phyloP scores from a whole-genome alignment of 1,140 invertebrate species.

The Solen grandis region DNA sequence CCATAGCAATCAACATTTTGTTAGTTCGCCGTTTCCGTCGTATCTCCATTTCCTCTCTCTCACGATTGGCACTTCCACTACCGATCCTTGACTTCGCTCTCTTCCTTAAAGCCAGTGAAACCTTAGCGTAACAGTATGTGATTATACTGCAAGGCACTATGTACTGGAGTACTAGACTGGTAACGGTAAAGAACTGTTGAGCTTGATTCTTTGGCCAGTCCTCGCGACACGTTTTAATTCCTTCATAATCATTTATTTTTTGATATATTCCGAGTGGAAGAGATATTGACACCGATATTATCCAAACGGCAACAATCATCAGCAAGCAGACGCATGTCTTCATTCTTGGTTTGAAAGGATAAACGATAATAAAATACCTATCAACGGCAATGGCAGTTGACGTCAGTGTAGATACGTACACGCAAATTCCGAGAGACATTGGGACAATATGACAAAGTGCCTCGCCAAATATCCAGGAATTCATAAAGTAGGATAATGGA shows the following conservation, averaged over 20 bases:
- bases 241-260: slow-evolving; percentile 66
- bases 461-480: slow-evolving; percentile 93
- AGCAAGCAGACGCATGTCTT: slow-evolving; percentile 86
- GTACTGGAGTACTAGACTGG: slow-evolving; percentile 96
- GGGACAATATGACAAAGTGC: slow-evolving; percentile 95
- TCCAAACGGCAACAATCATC: slow-evolving; percentile 95
- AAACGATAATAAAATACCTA: slow-evolving; percentile 97
- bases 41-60: slow-evolving; percentile 81
- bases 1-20: slow-evolving; percentile 98
- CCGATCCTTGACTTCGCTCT: slow-evolving; percentile 79
- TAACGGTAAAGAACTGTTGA: slow-evolving; percentile 88
- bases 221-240: slow-evolving; percentile 88
- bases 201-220: slow-evolving; percentile 90
- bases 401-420: slow-evolving; percentile 98
- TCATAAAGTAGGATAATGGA: slow-evolving; percentile 91
- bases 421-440: slow-evolving; percentile 88
- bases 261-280: slow-evolving; percentile 94
- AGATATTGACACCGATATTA: slow-evolving; percentile 91
- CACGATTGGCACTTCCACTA: slow-evolving; percentile 89
- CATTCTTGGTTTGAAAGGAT: slow-evolving; percentile 96
- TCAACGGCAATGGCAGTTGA: slow-evolving; percentile 98
- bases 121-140: slow-evolving; percentile 94
- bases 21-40: slow-evolving; percentile 88
- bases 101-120: slow-evolving; percentile 91
- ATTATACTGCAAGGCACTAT: slow-evolving; percentile 96